Evolutionary conservation across 2,797 vertebrate species (phyloP), one percentile per base, ranked within the genome.

Genomic region (Sebastes glaucus): DNA sequence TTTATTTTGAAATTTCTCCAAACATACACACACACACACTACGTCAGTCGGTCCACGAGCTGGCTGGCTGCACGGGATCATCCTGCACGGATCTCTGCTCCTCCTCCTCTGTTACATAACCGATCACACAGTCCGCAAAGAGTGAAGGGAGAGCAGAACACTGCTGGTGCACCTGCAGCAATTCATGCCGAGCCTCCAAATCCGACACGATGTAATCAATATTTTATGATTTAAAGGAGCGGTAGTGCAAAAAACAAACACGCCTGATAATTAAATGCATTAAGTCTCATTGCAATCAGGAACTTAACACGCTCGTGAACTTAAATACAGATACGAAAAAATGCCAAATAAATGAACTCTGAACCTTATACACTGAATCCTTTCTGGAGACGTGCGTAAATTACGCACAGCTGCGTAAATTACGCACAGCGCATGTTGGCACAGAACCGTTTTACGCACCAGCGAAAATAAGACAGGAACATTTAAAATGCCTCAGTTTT

Each of bases 381-480:
- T n/a, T 33, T 63, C 23, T 60, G 59, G 52, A 46, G 9, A 22
- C 5, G 22, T 74, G 84, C 78, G 71, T 83, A 78, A 81, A 64
- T 57, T 65, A 70, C 81, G 84, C 81, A 74, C 60, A 6, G 42
- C 71, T 7, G 86, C 77, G 71, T 83, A 77, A 81, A 63, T 57
- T 64, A 70, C 84, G 78, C 81, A 72, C 60, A 32, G 22, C 14
- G 28, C 35, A 23, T 7, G 8, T n/a, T 42, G 67, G 35, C 68
- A 38, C 57, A 23, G 0, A 25, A 3, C 22, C 6, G 35, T 13
- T 32, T 77, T 66, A 81, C 11, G 63, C 65, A 25, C 11, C 8
- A 57, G 13, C 0, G 7, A 46, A 59, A 18, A 23, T 10, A 16
- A 23, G 5, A 78, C 14, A 18, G 14, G 7, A 38, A 1, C 27